Base-by-base conservation (phyloP, 2,113 vertebrate genomes). In the Proteles cristata region DNA sequence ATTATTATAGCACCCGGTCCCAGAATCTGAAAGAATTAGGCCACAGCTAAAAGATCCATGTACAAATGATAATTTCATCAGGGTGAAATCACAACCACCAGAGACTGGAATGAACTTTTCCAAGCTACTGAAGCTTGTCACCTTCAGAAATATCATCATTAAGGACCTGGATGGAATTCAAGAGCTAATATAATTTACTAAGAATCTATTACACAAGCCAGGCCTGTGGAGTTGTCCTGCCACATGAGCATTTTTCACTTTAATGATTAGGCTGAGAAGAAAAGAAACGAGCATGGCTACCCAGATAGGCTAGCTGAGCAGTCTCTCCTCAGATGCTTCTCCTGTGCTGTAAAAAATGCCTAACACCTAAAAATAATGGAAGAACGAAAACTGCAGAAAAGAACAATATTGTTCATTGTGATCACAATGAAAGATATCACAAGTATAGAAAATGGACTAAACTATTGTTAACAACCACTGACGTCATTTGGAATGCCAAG, bases 91-190 rank as follows among this genome's bases (percentile, higher is more conserved):
- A 90, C 61, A 83, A 77, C 35, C 65, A 69, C 45, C 71, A 71
- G 81, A 84, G 71, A 79, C 58, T 25, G 68, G 50, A 66, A 33
- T 83, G 45, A 96, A 96, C 69, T 96, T 95, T 93, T 95, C 76
- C 68, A 83, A 93, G 55, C 66, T 93, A 82, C 39, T 58, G 82
- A 96, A 93, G 87, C 86, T 92, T 92, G 73, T 88, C 94, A 94
- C 55, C 23, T 96, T 95, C 68, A 94, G 74, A 96, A 97, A 97
- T 81, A 97, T 85, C 80, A 95, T 89, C 77, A 86, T 84, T 96
- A 97, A 97, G 80, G 93, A 71, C n/a, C 76, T 92, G 84, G 95
- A 93, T 87, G 65, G 63, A 80, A 88, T 96, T 96, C 83, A 96
- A 96, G 58, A 61, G 53, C 33, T 94, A 87, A 96, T 90, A 90